Evolutionary conservation across 2,113 vertebrate species (phyloP).

Genomic region (Rhegmatorhina hoffmannsi): DNA sequence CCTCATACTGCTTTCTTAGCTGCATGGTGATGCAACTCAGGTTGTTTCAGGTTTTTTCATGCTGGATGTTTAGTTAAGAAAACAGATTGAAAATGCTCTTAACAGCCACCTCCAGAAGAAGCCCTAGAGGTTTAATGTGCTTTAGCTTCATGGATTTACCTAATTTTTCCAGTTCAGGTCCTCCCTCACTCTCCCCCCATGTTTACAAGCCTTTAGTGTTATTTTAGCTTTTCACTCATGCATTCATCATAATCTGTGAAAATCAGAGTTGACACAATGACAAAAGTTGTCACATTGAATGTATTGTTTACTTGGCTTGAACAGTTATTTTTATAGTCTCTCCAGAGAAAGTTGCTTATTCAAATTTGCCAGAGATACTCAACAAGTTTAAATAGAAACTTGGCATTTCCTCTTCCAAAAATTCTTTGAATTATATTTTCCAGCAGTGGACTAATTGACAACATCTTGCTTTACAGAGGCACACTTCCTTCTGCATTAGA

Average conservation of each 20-base stretch:
- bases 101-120: neutral
- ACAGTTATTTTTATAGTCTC: constrained; percentile 35
- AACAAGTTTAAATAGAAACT: constrained; percentile 49
- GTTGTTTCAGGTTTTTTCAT: neutral
- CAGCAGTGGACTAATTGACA: constrained; percentile 44
- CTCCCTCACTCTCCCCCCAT: neutral
- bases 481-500: neutral
- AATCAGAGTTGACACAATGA: constrained; percentile 43
- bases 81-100: neutral
- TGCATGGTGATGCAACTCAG: neutral
- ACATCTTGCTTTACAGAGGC: constrained; percentile 39
- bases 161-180: neutral
- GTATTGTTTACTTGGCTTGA: constrained; percentile 45
- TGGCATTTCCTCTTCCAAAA: constrained; percentile 45
- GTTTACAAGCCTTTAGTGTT: constrained; percentile 10
- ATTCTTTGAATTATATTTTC: constrained; percentile 22
- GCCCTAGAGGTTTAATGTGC: neutral
- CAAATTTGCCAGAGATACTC: constrained; percentile 43
- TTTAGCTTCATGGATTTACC: neutral
- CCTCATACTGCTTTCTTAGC: neutral
- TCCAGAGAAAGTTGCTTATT: constrained; percentile 41
- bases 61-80: neutral
- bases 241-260: constrained; percentile 30
- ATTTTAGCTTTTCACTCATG: neutral
- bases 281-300: constrained; percentile 28